phyloP scores from a whole-genome alignment of 2,888 invertebrate species.

The Magallana nippona region DNA sequence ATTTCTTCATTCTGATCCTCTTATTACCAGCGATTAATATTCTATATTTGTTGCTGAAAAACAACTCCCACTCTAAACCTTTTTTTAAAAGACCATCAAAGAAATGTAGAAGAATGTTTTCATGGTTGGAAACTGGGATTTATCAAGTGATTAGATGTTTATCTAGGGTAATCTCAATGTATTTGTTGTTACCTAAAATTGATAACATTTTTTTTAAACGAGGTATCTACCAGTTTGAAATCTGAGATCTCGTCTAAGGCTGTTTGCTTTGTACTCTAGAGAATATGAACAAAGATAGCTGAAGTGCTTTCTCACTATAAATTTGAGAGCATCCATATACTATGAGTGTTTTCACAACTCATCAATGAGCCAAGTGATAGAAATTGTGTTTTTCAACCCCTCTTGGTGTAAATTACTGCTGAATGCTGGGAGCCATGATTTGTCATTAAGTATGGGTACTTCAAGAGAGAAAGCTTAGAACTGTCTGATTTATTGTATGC shows the following conservation, averaged over 20 bases:
- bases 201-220: slow-evolving; percentile 1
- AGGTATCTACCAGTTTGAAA: slow-evolving; percentile 3
- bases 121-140: background rate
- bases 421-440: background rate
- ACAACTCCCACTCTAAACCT: background rate
- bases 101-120: background rate
- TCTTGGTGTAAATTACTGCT: background rate
- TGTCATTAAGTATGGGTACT: background rate
- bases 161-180: slow-evolving; percentile 16
- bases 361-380: slow-evolving; percentile 24
- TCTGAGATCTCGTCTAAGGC: background rate
- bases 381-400: slow-evolving; percentile 23
- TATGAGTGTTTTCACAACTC: slow-evolving; percentile 26
- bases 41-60: background rate
- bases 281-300: slow-evolving; percentile 7
- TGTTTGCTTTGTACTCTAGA: background rate
- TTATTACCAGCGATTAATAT: background rate
- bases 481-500: slow-evolving; percentile 14
- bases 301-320: slow-evolving; percentile 23
- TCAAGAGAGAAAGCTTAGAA: background rate
- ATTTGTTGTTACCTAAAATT: slow-evolving; percentile 5
- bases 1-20: background rate
- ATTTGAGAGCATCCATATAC: slow-evolving; percentile 18
- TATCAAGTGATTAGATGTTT: slow-evolving; percentile 15
- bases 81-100: slow-evolving; percentile 11